phyloP scores from a whole-genome alignment of 2,113 vertebrate species.

The Pyrgilauda ruficollis region DNA sequence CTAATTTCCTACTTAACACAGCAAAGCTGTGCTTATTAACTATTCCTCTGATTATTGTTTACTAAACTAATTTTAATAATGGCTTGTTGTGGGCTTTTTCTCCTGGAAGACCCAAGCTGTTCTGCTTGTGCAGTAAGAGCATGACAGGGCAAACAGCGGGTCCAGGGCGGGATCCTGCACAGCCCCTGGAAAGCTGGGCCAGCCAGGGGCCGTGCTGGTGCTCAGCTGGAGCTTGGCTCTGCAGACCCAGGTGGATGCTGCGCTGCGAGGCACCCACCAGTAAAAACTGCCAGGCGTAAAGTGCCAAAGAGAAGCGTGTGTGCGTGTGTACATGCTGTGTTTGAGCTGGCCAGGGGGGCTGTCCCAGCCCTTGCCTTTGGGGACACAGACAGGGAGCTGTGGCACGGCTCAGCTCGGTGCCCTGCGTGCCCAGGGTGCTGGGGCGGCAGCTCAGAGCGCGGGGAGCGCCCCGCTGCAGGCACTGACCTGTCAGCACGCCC shows the following conservation, averaged over 20 bases:
- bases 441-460: rapidly evolving
- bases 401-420: not conserved
- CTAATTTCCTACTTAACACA: slow-evolving; percentile 69
- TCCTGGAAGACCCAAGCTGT: not conserved
- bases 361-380: not conserved
- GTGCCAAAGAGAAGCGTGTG: rapidly evolving
- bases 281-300: rapidly evolving
- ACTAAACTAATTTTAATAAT: slow-evolving; percentile 64
- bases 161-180: rapidly evolving
- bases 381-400: not conserved
- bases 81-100: not conserved
- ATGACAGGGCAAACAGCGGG: rapidly evolving
- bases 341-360: not conserved
- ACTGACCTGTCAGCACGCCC: not conserved
- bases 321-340: too few species aligned
- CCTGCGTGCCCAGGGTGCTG: rapidly evolving
- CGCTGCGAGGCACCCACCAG: rapidly evolving
- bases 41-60: slow-evolving; percentile 66
- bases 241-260: rapidly evolving
- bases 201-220: rapidly evolving
- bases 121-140: not conserved
- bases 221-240: not conserved
- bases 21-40: slow-evolving; percentile 63
- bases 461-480: not conserved
- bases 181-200: rapidly evolving